Evolutionary conservation across 2,888 invertebrate species (phyloP).

Genomic region (Apantesis nais): DNA sequence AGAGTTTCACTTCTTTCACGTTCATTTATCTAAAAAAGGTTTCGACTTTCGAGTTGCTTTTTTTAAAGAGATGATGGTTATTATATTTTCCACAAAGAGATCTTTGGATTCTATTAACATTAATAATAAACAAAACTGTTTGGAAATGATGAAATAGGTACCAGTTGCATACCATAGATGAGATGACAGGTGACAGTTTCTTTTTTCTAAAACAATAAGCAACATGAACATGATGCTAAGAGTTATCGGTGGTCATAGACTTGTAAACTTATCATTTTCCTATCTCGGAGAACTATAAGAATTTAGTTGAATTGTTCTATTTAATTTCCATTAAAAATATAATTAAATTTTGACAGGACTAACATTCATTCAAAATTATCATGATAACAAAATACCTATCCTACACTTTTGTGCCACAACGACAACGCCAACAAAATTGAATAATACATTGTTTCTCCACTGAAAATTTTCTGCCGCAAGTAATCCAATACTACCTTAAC

Average conservation of each 20-base stretch:
- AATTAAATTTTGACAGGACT: too few relatives aligned
- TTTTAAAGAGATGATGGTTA: neutral
- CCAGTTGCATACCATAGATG: neutral
- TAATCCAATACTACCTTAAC: neutral
- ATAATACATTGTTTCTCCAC: slow-evolving; percentile 1
- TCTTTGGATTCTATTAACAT: neutral
- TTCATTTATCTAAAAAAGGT: neutral
- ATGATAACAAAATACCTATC: neutral
- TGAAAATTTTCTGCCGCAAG: neutral
- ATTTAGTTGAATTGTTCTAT: neutral
- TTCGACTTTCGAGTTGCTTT: neutral
- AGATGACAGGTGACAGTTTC: neutral
- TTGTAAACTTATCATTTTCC: neutral
- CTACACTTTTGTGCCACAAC: neutral
- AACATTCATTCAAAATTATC: neutral
- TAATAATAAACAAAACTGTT: neutral
- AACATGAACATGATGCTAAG: too few relatives aligned
- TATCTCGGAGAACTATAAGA: neutral
- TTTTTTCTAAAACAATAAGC: neutral
- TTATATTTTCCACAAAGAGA: neutral
- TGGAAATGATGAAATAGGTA: neutral
- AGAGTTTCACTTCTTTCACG: slow-evolving; percentile 6
- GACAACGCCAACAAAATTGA: neutral
- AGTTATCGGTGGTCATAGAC: neutral
- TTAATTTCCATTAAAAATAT: too few relatives aligned